Evolutionary conservation across 2,888 invertebrate genomes (phyloP).

Genomic region (Scaptomyza parva): DNA sequence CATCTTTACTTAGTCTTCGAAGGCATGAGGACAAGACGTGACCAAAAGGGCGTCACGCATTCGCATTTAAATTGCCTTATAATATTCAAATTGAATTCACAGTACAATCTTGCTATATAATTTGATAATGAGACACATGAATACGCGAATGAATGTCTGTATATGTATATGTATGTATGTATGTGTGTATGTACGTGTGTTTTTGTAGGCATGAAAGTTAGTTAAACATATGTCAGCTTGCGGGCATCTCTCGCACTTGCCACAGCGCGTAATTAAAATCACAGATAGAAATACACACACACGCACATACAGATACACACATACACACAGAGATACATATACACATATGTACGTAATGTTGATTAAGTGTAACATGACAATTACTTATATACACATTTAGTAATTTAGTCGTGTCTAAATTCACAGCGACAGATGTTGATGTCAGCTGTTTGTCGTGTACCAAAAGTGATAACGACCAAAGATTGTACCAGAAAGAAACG

Average conservation of each 20-base stretch:
- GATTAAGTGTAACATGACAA: constrained; percentile 75
- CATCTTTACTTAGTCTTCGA: not conserved
- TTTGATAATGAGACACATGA: constrained; percentile 46
- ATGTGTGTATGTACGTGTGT: not conserved
- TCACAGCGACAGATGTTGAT: constrained; percentile 70
- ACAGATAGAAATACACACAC: constrained; percentile 9
- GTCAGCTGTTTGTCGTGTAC: constrained; percentile 69
- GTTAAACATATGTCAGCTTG: constrained; percentile 34
- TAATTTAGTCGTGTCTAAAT: constrained; percentile 72
- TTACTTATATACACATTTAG: constrained; percentile 67
- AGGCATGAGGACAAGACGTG: constrained; percentile 62
- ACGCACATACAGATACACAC: constrained; percentile 14
- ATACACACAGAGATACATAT: not conserved
- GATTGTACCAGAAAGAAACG: constrained; percentile 39
- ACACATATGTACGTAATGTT: constrained; percentile 36
- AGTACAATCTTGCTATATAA: constrained; percentile 20
- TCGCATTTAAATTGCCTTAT: constrained; percentile 14
- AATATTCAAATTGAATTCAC: constrained; percentile 28
- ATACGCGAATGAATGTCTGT: constrained; percentile 20
- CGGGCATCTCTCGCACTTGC: constrained; percentile 25
- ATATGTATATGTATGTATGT: not conserved
- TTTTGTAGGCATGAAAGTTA: too few relatives aligned
- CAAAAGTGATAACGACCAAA: constrained; percentile 55
- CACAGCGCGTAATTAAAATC: constrained; percentile 45
- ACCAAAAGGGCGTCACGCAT: constrained; percentile 37